phyloP scores from a whole-genome alignment of 2,797 vertebrate species.

The Chaunax sp. region DNA sequence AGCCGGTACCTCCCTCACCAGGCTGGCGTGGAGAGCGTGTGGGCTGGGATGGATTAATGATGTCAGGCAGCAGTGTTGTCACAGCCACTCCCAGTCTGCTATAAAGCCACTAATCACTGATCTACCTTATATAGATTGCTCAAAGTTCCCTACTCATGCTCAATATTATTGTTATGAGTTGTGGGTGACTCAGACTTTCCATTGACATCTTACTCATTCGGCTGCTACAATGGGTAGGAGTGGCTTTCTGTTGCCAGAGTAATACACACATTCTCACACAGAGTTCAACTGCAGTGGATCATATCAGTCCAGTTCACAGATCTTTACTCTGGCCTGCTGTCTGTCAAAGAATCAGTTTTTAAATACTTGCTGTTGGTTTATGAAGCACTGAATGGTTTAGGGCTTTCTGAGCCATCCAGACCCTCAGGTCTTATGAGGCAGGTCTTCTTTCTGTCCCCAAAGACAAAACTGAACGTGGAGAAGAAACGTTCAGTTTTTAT shows the following conservation, averaged over 20 bases:
- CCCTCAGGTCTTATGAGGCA: too few relatives aligned
- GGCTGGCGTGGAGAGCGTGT: constrained; percentile 61
- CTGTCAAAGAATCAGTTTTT: too few relatives aligned
- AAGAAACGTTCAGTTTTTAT: too few relatives aligned
- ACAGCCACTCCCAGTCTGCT: constrained; percentile 73
- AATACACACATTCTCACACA: constrained; percentile 56
- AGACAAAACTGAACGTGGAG: too few relatives aligned
- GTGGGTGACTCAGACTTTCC: constrained; percentile 76
- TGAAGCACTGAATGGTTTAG: too few relatives aligned
- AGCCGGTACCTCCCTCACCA: constrained; percentile 62
- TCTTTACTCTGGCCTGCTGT: too few relatives aligned
- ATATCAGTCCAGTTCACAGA: too few relatives aligned
- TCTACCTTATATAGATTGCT: constrained; percentile 55
- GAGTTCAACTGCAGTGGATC: background rate
- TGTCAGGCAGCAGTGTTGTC: constrained; percentile 64
- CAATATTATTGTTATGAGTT: constrained; percentile 78
- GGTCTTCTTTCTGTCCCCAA: too few relatives aligned
- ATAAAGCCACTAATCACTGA: constrained; percentile 72
- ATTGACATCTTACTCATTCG: constrained; percentile 73
- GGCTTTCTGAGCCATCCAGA: too few relatives aligned
- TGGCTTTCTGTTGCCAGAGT: constrained; percentile 60
- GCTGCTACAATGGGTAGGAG: constrained; percentile 69
- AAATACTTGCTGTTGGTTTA: too few relatives aligned
- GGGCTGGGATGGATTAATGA: constrained; percentile 71
- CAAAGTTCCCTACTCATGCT: constrained; percentile 43